Evolutionary conservation across 2,888 invertebrate species (phyloP).

Genomic region (Ennomos fuscantarius): DNA sequence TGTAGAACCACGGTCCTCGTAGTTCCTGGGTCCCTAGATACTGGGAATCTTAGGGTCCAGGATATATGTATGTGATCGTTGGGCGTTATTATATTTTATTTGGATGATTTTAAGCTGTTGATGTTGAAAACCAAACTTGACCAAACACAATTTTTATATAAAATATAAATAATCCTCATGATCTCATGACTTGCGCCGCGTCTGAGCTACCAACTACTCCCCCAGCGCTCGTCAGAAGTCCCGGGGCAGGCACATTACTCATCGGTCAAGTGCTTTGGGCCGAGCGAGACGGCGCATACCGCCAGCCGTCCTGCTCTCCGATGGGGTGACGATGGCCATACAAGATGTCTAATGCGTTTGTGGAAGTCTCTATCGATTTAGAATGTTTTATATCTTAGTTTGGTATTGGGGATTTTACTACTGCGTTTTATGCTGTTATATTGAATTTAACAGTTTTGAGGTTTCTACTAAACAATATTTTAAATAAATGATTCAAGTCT

Average conservation of each 20-base stretch:
- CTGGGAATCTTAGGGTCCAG: no score
- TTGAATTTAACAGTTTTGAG: no score
- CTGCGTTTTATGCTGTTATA: background rate
- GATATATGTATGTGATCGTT: no score
- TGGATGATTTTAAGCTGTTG: no score
- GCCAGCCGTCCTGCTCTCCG: constrained; percentile 27
- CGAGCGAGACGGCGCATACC: constrained; percentile 39
- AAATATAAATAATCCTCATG: background rate
- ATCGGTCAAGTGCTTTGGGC: constrained; percentile 61
- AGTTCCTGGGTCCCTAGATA: no score
- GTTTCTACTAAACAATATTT: no score
- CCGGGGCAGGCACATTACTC: constrained; percentile 58
- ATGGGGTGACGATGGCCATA: constrained; percentile 41
- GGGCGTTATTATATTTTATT: no score
- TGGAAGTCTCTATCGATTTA: constrained; percentile 36
- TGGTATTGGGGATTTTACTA: constrained; percentile 6
- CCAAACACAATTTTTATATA: no score
- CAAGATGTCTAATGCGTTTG: constrained; percentile 34
- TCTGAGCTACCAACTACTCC: constrained; percentile 37
- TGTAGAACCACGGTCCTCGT: no score
- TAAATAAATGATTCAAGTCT: no score
- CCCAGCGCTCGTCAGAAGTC: constrained; percentile 51
- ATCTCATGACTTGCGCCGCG: constrained; percentile 43
- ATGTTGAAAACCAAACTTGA: no score
- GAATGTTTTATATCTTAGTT: constrained; percentile 24